Conservation (phyloP, 2,888 invertebrate species). For the Amphipyra berbera region DNA sequence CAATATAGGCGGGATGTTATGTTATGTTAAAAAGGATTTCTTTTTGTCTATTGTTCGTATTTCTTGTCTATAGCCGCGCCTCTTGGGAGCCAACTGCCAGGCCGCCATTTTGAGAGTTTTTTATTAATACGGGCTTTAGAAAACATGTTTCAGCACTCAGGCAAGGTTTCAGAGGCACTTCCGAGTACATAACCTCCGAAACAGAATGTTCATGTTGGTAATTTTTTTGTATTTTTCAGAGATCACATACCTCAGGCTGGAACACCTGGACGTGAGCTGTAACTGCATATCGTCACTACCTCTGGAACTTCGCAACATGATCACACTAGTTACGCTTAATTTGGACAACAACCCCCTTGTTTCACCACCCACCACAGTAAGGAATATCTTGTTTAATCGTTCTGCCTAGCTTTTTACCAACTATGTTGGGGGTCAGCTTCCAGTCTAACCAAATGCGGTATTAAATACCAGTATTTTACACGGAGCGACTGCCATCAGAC, state of each 20-base stretch:
- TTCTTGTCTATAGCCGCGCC: too few relatives aligned
- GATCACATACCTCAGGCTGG: slow-evolving; percentile 95
- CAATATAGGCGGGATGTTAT: too few relatives aligned
- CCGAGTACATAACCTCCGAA: too few relatives aligned
- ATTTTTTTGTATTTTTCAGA: slow-evolving; percentile 88
- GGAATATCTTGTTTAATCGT: slow-evolving; percentile 63
- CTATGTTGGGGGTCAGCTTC: too few relatives aligned
- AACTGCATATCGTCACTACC: slow-evolving; percentile 97
- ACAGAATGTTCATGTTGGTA: background rate
- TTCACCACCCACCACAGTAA: slow-evolving; percentile 97
- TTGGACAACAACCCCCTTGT: slow-evolving; percentile 97
- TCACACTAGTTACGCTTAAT: slow-evolving; percentile 94
- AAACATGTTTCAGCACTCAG: slow-evolving; percentile 24
- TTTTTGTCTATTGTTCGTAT: too few relatives aligned
- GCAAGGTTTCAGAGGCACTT: background rate
- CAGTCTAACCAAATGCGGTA: too few relatives aligned
- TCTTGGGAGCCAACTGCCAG: too few relatives aligned
- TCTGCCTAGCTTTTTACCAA: too few relatives aligned
- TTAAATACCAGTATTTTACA: too few relatives aligned
- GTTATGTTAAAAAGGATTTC: too few relatives aligned
- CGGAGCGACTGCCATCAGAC: too few relatives aligned
- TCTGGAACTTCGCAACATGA: slow-evolving; percentile 96
- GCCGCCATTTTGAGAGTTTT: too few relatives aligned
- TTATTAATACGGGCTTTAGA: background rate
- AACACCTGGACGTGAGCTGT: slow-evolving; percentile 96